Conservation (phyloP, 2,888 invertebrate species). For the Pogonocherus hispidulus region DNA sequence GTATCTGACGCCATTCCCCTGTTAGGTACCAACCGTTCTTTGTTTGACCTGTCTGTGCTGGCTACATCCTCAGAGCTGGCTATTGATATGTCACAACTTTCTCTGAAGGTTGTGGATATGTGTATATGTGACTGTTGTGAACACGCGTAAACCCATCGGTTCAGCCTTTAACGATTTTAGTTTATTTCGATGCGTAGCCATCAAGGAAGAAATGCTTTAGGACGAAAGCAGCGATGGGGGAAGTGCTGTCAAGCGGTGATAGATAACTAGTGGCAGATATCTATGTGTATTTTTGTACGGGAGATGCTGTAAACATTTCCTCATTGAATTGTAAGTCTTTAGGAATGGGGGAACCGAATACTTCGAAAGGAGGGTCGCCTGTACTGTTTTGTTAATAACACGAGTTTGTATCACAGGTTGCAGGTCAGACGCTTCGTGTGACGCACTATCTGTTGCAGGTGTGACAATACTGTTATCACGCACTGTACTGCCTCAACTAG, state of each 20-base stretch:
- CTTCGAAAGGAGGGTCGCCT: conserved; percentile 63
- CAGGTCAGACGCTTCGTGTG: conserved; percentile 69
- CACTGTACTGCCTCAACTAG: conserved; percentile 99
- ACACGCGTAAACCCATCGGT: conserved; percentile 61
- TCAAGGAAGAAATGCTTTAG: conserved; percentile 69
- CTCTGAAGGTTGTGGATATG: conserved; percentile 68
- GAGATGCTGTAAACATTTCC: conserved; percentile 67
- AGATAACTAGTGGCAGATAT: conserved; percentile 55
- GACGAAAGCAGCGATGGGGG: conserved; percentile 59
- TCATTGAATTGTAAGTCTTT: conserved; percentile 64
- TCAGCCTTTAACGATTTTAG: conserved; percentile 46
- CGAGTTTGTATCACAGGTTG: conserved; percentile 65
- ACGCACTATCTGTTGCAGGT: conserved; percentile 87
- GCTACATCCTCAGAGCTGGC: conserved; percentile 69
- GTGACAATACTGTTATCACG: conserved; percentile 99
- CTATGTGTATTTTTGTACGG: conserved; percentile 54
- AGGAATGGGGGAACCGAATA: conserved; percentile 66
- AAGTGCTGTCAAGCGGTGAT: conserved; percentile 60
- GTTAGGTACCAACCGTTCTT: conserved; percentile 86
- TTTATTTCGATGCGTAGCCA: conserved; percentile 60
- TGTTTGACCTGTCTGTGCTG: conserved; percentile 71
- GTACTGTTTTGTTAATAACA: conserved; percentile 16
- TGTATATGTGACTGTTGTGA: conserved; percentile 68
- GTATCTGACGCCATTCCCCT: conserved; percentile 99
- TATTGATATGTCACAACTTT: conserved; percentile 67